Evolutionary conservation across 2,888 invertebrate genomes (phyloP).

Genomic region (Nemotelus nigrinus): DNA sequence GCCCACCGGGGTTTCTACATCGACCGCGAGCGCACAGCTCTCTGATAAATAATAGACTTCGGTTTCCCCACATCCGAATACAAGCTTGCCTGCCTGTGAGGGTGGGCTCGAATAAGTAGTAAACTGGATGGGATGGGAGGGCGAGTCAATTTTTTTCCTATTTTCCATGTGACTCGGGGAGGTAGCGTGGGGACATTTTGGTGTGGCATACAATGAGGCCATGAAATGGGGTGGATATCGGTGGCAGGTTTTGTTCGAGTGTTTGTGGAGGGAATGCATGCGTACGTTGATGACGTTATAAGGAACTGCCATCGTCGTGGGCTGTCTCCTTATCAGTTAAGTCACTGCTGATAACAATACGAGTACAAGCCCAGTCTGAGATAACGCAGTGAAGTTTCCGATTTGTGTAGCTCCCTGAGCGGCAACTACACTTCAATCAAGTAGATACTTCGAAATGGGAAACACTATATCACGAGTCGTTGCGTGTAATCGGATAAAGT

Average conservation of each 20-base stretch:
- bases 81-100: neutral
- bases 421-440: neutral
- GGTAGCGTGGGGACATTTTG: constrained; percentile 5
- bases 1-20: constrained; percentile 17
- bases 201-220: neutral
- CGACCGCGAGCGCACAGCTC: neutral
- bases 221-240: neutral
- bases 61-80: neutral
- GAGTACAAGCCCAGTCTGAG: neutral
- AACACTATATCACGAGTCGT: neutral
- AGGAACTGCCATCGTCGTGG: constrained; percentile 42
- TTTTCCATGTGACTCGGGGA: constrained; percentile 38
- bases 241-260: neutral
- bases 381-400: constrained; percentile 24
- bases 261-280: neutral
- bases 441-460: neutral
- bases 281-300: constrained; percentile 37
- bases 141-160: constrained; percentile 50
- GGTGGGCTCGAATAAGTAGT: constrained; percentile 2
- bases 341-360: constrained; percentile 49
- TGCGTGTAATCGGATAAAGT: no score
- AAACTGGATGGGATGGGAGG: constrained; percentile 24
- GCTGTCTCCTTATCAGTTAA: constrained; percentile 50
- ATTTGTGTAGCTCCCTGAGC: neutral
- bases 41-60: constrained; percentile 30